These are phyloP conservation scores for Resseliella maxima DNA, from an alignment of 2,888 invertebrate species.

Conservation along the genomic window DNA sequence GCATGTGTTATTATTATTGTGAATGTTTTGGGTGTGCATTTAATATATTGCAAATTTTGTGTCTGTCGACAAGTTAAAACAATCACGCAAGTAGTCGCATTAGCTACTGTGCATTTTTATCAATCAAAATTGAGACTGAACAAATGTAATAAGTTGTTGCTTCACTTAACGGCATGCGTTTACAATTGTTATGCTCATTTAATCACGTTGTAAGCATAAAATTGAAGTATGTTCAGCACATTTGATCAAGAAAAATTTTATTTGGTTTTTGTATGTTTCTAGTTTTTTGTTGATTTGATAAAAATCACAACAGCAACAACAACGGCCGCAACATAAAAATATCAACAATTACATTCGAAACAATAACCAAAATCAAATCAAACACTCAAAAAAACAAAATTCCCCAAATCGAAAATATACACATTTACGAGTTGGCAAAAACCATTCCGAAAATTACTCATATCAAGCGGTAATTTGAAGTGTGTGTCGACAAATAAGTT, in stretches of 20 bases:
- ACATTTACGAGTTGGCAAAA: no score
- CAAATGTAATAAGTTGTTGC: constrained; percentile 1
- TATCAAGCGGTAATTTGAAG: no score
- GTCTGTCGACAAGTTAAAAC: neutral
- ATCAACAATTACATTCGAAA: neutral
- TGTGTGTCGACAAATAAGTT: neutral
- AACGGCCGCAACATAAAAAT: neutral
- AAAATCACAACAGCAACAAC: neutral
- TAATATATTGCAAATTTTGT: neutral
- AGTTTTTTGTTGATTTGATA: neutral
- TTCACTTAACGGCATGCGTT: neutral
- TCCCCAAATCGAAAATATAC: no score
- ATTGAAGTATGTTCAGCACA: neutral
- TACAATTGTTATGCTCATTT: neutral
- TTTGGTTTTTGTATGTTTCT: no score
- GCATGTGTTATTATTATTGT: no score
- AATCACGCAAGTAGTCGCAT: neutral
- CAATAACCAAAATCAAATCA: neutral
- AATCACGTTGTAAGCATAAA: constrained; percentile 44
- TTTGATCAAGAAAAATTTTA: neutral
- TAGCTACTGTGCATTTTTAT: constrained; percentile 1
- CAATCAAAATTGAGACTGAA: neutral
- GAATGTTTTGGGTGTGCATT: neutral
- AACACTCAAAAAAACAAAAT: no score
- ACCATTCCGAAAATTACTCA: no score